Evolutionary conservation across 2,797 vertebrate species (phyloP).

Genomic region (Semotilus atromaculatus): DNA sequence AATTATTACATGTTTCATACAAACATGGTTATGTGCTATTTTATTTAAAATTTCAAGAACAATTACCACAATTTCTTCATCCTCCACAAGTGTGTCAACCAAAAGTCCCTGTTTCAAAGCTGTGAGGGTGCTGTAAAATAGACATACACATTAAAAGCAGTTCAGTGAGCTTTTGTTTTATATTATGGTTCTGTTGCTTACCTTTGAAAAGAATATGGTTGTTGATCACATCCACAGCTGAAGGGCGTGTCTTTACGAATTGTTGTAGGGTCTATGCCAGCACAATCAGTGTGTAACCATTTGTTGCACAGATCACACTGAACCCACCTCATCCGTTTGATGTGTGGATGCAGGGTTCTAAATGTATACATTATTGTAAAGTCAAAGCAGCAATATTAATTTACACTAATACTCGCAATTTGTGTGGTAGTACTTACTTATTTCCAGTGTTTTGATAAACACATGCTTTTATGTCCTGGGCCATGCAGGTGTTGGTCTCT

Average conservation of each 20-base stretch:
- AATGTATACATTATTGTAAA: neutral
- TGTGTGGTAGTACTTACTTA: neutral
- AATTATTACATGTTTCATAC: neutral
- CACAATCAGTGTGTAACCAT: slow-evolving; percentile 3
- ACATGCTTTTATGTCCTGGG: slow-evolving; percentile 15
- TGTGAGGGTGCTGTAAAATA: no score
- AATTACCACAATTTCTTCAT: slow-evolving; percentile 15
- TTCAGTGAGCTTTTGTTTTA: no score
- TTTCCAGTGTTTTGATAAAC: slow-evolving; percentile 1
- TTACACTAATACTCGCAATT: neutral
- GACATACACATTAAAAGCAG: no score
- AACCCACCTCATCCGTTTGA: neutral
- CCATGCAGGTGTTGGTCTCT: slow-evolving; percentile 15
- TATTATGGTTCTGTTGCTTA: no score
- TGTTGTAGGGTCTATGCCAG: neutral
- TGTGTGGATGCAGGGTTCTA: slow-evolving; percentile 3
- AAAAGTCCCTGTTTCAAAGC: slow-evolving; percentile 8
- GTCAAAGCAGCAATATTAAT: neutral
- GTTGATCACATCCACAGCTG: no score
- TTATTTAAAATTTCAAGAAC: neutral
- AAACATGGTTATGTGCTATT: neutral
- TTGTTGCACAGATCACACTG: slow-evolving; percentile 17
- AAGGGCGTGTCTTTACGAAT: neutral
- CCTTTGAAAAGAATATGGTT: no score
- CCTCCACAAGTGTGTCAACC: neutral